Conservation (phyloP, 2,888 invertebrate genomes). For the Cheilosia vernalis region DNA sequence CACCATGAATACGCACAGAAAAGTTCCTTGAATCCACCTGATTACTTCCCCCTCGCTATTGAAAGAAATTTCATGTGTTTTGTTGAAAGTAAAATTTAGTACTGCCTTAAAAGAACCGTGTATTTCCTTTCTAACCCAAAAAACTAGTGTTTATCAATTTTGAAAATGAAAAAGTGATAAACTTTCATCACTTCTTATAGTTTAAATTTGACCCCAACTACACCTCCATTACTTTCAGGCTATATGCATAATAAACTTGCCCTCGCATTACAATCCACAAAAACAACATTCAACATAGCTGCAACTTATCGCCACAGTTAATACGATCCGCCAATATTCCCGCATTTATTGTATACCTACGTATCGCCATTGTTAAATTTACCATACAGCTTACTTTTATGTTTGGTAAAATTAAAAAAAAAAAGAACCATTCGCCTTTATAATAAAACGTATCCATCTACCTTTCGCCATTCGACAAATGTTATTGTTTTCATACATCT, state of each 20-base stretch:
- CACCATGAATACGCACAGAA: no score
- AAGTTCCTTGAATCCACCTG: no score
- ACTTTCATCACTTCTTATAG: no score
- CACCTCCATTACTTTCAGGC: background rate
- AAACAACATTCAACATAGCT: background rate
- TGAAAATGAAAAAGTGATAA: no score
- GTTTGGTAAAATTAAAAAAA: constrained; percentile 55
- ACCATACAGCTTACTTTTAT: constrained; percentile 53
- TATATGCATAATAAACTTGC: background rate
- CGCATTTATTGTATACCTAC: constrained; percentile 19
- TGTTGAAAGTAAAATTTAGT: no score
- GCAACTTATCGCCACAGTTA: constrained; percentile 32
- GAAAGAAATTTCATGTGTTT: no score
- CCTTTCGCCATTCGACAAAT: constrained; percentile 61
- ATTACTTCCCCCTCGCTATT: no score
- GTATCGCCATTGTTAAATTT: constrained; percentile 56
- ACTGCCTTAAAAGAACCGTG: no score
- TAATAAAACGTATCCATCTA: constrained; percentile 48
- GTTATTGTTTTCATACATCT: constrained; percentile 72
- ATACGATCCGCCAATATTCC: constrained; percentile 29
- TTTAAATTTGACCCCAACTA: no score
- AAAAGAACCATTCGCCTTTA: constrained; percentile 32
- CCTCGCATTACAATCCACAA: background rate
- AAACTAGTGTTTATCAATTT: no score
- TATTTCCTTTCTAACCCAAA: no score